A percentile compares a stretch with the other conserved stretches of the same genome.
phyloP scores from a whole-genome alignment of 2,888 invertebrate species.

The Teinopalpus imperialis region DNA sequence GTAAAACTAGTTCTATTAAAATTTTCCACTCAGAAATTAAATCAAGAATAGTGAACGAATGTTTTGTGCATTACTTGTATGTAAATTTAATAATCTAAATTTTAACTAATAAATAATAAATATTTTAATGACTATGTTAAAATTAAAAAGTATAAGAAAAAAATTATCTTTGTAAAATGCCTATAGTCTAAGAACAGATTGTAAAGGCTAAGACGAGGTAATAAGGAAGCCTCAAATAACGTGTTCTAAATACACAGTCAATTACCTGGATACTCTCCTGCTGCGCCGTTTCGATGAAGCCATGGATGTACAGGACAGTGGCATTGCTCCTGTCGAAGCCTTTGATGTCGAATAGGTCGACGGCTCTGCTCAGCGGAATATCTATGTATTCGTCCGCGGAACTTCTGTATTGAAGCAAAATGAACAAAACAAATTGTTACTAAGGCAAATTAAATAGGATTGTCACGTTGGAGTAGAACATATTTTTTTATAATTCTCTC shows the following conservation, averaged over 20 bases:
- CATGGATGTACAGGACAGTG: constrained; percentile 82
- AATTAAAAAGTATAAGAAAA: too few species aligned
- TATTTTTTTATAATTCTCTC: too few species aligned
- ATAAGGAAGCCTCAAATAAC: constrained; percentile 7
- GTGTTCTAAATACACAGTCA: not conserved
- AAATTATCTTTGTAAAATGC: too few species aligned
- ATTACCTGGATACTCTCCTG: constrained; percentile 80
- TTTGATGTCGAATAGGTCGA: constrained; percentile 63
- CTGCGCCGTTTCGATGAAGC: constrained; percentile 81
- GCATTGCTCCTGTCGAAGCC: constrained; percentile 72
- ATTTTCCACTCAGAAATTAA: constrained; percentile 7
- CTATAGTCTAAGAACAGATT: too few species aligned
- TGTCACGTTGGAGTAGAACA: not conserved
- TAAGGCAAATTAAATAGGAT: not conserved
- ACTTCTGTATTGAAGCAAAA: constrained; percentile 43
- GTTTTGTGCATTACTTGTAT: too few species aligned
- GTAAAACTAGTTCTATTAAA: constrained; percentile 20
- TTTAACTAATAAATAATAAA: too few species aligned
- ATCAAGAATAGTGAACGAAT: not conserved
- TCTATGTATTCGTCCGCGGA: constrained; percentile 67
- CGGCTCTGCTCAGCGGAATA: constrained; percentile 71
- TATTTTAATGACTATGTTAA: too few species aligned
- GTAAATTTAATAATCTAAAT: too few species aligned
- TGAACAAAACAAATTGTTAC: not conserved
- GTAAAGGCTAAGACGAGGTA: not conserved